These are phyloP conservation scores for Simalia tracyae DNA, from an alignment of 2,797 vertebrate genomes.

Conservation along the genomic window DNA sequence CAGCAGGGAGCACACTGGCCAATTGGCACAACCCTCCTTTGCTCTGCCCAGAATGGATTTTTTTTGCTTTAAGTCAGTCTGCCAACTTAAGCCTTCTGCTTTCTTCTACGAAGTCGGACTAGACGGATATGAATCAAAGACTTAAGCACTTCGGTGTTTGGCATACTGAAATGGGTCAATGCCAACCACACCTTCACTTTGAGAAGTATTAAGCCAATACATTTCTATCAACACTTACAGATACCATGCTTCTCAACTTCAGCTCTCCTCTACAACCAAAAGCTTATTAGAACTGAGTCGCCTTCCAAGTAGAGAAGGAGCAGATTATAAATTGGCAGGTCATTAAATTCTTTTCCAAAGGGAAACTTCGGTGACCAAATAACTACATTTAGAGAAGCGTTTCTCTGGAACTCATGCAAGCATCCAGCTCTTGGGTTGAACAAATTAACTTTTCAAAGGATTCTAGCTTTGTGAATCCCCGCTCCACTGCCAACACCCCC, in stretches of 20 bases:
- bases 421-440: not conserved
- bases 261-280: not conserved
- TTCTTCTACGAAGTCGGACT: not conserved
- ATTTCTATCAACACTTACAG: not conserved
- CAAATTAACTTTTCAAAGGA: not conserved
- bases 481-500: not conserved
- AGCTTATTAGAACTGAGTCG: not conserved
- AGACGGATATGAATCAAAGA: not conserved
- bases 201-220: not conserved
- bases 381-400: not conserved
- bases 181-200: not conserved
- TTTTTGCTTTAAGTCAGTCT: not conserved
- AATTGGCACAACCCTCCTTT: not conserved
- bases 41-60: fast-evolving
- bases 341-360: not conserved
- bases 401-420: not conserved
- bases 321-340: not conserved
- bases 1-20: not conserved
- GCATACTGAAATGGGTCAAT: fast-evolving
- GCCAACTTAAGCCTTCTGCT: fast-evolving
- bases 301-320: not conserved
- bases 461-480: not conserved
- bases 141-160: not conserved
- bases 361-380: not conserved
- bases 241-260: not conserved